Evolutionary conservation across 2,797 vertebrate genomes (phyloP), one percentile per base, ranked within the genome.

Genomic region (Allobates femoralis): DNA sequence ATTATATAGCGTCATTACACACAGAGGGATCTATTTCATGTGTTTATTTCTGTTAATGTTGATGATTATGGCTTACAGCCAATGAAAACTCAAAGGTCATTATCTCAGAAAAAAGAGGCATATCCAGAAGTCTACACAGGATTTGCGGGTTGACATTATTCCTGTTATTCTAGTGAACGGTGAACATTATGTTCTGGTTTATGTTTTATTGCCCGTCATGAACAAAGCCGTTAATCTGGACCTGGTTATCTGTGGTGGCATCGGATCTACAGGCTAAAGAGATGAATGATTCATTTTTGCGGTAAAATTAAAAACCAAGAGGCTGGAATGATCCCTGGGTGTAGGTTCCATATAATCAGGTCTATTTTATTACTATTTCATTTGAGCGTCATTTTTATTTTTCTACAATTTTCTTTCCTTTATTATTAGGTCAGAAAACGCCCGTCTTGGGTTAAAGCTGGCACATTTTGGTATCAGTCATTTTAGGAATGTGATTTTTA

Each of bases 171-270:
- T 73, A 34, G 73, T 26, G 34, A 50, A 74, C 14, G 14, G 26
- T 28, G 50, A 74, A 75, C 55, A 14, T 18, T 3, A n/a, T 64
- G 41, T 77, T 71, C 66, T 56, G 28, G 26, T 41, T 56, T 51
- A 30, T 32, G 34, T 67, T 77, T 77, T 84, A 77, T 46, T 28
- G 51, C 12, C 34, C 32, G 71, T 64, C 34, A 75, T 21, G n/a
- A 76, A 34, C 34, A 71, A 73, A 46, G 1, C 26, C 11, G 69
- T 83, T 32, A 84, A 34, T 76, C 30, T 53, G 56, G 58, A n/a
- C n/a, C 30, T 50, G 30, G 62, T 77, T 51, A 75, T 62, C 71
- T 23, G 34, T 28, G 37, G 37, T 84, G 71, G 82, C 71, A 75
- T 74, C 12, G n/a, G 53, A 74, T 73, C 16, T 18, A 19, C 55